These are phyloP conservation scores for Danio choprae DNA, from an alignment of 2,797 vertebrate genomes.

Conservation along the genomic window DNA sequence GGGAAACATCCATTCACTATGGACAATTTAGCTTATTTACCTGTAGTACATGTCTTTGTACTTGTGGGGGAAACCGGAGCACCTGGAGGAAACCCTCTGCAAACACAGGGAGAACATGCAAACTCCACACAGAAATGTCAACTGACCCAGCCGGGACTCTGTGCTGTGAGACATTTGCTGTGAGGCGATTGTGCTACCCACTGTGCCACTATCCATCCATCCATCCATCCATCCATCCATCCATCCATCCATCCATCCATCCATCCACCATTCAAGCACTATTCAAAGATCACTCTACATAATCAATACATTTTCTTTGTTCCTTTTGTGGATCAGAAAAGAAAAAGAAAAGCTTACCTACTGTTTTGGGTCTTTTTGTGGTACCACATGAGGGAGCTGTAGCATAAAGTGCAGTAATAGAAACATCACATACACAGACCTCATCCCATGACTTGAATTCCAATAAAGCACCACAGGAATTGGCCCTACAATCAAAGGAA, in stretches of 20 bases:
- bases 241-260: neutral
- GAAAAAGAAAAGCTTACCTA: neutral
- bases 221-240: neutral
- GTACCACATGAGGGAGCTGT: conserved; percentile 20
- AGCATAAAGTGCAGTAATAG: neutral
- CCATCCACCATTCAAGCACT: no score
- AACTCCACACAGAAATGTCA: no score
- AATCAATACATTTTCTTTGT: neutral
- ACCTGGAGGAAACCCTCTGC: no score
- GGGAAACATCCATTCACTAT: no score
- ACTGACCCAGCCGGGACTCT: no score
- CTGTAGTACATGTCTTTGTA: no score
- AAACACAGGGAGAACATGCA: no score
- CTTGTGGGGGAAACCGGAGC: no score
- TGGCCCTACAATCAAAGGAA: neutral
- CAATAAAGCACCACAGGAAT: neutral
- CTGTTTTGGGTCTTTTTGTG: neutral
- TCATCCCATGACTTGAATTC: neutral
- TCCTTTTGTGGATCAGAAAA: neutral
- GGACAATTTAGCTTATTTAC: no score
- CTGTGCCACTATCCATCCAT: neutral
- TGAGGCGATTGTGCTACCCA: no score
- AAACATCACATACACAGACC: neutral
- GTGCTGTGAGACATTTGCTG: no score
- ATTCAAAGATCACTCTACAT: no score